Evolutionary conservation across 2,797 vertebrate genomes (phyloP).

Genomic region (Coregonus ussuriensis): DNA sequence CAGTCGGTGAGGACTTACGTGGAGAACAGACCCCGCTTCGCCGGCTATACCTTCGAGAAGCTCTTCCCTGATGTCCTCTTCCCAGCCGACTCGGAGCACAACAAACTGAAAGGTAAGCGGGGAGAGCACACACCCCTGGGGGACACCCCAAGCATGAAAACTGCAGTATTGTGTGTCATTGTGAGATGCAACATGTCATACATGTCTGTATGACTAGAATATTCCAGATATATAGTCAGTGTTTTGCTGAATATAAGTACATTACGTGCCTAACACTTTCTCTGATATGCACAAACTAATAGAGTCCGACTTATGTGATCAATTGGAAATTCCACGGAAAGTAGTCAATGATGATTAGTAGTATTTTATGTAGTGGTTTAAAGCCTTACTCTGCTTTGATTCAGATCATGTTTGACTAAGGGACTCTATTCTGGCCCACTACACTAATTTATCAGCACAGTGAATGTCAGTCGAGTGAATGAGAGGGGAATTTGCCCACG

Average conservation of each 20-base stretch:
- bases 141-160: background rate
- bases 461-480: background rate
- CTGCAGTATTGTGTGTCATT: background rate
- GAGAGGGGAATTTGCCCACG: background rate
- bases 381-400: background rate
- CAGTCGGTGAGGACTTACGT: conserved; percentile 97
- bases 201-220: background rate
- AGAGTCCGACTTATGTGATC: conserved; percentile 16
- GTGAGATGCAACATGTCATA: background rate
- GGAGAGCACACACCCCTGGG: background rate
- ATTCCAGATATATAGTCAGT: background rate
- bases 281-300: conserved; percentile 29
- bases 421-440: conserved; percentile 9
- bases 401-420: conserved; percentile 7
- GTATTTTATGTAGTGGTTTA: background rate
- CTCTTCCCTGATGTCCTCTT: conserved; percentile 97
- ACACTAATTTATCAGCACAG: conserved; percentile 5
- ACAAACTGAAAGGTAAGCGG: conserved; percentile 93
- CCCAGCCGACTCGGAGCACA: conserved; percentile 96
- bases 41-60: conserved; percentile 97
- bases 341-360: conserved; percentile 4
- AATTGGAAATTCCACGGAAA: conserved; percentile 11
- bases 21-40: conserved; percentile 96
- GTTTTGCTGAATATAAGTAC: background rate
- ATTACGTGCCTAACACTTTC: background rate